Percentiles rank a stretch among this genome's conserved stretches.
Conservation (phyloP, 2,888 invertebrate genomes). For the Plebejus argus region DNA sequence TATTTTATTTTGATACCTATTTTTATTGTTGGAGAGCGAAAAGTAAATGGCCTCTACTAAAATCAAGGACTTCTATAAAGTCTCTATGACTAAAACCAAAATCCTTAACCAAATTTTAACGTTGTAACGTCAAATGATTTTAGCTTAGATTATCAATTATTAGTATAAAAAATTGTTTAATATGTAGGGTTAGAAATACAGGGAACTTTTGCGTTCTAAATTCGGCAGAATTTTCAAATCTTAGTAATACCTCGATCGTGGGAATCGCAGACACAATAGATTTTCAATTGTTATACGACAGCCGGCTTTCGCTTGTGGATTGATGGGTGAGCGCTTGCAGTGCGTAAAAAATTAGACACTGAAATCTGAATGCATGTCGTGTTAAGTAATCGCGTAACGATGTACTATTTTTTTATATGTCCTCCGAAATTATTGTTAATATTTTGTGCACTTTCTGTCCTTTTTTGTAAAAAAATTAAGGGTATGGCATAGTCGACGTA, state of each 20-base stretch:
- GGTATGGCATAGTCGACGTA: neutral
- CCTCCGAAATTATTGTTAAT: neutral
- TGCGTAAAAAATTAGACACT: neutral
- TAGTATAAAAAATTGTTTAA: neutral
- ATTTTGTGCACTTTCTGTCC: neutral
- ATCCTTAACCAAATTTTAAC: neutral
- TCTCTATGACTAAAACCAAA: neutral
- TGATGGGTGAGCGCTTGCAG: neutral
- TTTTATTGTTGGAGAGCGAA: neutral
- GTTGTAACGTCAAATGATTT: neutral
- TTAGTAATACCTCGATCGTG: neutral
- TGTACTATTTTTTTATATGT: neutral
- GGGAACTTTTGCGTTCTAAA: neutral
- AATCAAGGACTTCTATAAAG: neutral
- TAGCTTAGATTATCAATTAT: neutral
- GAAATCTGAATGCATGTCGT: neutral
- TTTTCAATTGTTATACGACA: too few species aligned
- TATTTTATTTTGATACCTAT: neutral
- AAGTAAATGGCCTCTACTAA: conserved; percentile 4
- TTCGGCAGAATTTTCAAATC: neutral
- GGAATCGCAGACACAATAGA: too few species aligned
- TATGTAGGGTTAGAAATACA: neutral
- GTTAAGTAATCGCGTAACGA: neutral
- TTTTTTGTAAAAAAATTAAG: neutral
- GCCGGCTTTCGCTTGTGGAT: too few species aligned